Conservation (phyloP, 2,113 vertebrate genomes). For the Neogobius melanostomus region DNA sequence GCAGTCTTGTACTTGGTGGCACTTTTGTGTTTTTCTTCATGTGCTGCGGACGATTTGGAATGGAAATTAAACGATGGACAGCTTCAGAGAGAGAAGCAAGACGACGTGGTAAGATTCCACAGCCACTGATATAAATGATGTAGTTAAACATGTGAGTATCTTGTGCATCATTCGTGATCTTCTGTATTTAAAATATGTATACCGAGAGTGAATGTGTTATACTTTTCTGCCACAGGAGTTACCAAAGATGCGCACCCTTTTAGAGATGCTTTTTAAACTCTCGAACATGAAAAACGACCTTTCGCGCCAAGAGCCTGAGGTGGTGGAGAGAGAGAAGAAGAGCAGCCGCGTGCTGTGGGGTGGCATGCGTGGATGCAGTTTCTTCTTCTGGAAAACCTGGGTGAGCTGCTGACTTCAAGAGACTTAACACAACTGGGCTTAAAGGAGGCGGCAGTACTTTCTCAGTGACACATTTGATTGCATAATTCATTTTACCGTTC, state of each 20-base stretch:
- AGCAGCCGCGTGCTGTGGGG: conserved; percentile 23
- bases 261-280: conserved; percentile 28
- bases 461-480: not conserved
- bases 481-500: not conserved
- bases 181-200: too few species aligned
- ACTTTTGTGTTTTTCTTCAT: conserved; percentile 36
- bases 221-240: conserved; percentile 21
- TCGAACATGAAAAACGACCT: conserved; percentile 20
- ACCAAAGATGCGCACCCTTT: conserved; percentile 3
- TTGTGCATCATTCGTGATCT: too few species aligned
- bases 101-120: conserved; percentile 36
- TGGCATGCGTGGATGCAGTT: conserved; percentile 30
- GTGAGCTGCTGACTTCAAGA: conserved; percentile 48
- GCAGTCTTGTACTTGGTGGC: conserved; percentile 22
- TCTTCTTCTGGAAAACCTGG: conserved; percentile 70
- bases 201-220: not conserved
- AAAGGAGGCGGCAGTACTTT: not conserved
- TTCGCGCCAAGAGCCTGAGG: not conserved
- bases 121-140: not conserved
- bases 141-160: too few species aligned
- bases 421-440: not conserved
- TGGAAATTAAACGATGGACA: conserved; percentile 11
- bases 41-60: conserved; percentile 2
- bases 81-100: conserved; percentile 19
- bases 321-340: conserved; percentile 30